Evolutionary conservation across 2,888 invertebrate genomes (phyloP).

Genomic region (Melinaea marsaeus): DNA sequence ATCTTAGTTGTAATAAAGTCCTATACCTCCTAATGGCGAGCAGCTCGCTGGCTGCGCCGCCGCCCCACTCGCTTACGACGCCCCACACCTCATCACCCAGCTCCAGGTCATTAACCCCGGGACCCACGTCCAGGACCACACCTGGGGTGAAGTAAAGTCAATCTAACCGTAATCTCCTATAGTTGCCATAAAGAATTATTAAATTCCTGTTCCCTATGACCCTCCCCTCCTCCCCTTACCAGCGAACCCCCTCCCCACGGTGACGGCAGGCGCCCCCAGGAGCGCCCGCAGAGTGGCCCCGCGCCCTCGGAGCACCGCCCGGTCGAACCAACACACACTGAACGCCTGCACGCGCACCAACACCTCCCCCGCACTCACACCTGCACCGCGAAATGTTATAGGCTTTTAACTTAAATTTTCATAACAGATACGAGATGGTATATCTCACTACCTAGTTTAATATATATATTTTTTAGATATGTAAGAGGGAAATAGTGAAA

Average conservation of each 20-base stretch:
- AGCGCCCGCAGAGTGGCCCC: constrained; percentile 53
- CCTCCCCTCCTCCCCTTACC: constrained; percentile 39
- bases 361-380: constrained; percentile 60
- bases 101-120: constrained; percentile 61
- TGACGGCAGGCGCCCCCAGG: constrained; percentile 44
- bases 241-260: constrained; percentile 64
- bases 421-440: too few relatives aligned
- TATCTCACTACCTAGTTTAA: too few relatives aligned
- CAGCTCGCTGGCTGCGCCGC: constrained; percentile 66
- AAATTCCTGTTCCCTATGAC: too few relatives aligned
- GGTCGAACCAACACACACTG: constrained; percentile 60
- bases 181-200: too few relatives aligned
- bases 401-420: too few relatives aligned
- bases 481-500: too few relatives aligned
- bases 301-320: constrained; percentile 60
- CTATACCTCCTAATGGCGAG: constrained; percentile 60
- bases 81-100: constrained; percentile 75
- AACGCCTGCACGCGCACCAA: constrained; percentile 68
- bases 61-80: constrained; percentile 68
- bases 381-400: constrained; percentile 33
- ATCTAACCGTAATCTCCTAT: background rate
- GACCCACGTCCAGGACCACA: constrained; percentile 66
- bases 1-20: background rate
- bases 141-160: constrained; percentile 39
- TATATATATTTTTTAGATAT: too few relatives aligned